These are phyloP conservation scores for Cheilosia pagana DNA, from an alignment of 2,888 invertebrate species.

Conservation along the genomic window DNA sequence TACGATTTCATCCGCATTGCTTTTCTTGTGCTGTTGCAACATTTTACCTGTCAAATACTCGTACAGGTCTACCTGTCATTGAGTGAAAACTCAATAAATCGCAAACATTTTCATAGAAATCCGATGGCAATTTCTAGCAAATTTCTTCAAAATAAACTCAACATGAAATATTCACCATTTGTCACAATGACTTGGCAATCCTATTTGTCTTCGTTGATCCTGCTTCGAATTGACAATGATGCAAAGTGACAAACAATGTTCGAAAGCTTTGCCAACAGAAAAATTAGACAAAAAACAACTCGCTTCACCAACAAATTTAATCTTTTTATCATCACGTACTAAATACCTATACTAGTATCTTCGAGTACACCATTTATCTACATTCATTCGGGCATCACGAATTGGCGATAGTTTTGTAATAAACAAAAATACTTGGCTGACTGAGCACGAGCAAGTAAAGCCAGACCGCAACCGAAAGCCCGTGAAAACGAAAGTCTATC, in stretches of 20 bases:
- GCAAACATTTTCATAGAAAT: neutral
- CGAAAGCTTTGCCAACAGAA: neutral
- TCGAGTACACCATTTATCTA: neutral
- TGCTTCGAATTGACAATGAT: conserved; percentile 44
- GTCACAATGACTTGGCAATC: conserved; percentile 37
- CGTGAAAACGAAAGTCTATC: conserved; percentile 71
- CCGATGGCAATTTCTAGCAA: conserved; percentile 4
- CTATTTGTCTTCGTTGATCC: conserved; percentile 17
- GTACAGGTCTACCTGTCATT: neutral
- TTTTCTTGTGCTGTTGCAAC: neutral
- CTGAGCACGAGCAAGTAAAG: neutral
- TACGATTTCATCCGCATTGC: neutral
- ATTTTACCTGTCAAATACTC: neutral
- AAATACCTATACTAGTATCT: neutral
- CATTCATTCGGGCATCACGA: conserved; percentile 15
- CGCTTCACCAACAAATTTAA: neutral
- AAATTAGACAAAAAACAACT: neutral
- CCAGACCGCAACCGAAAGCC: conserved; percentile 36
- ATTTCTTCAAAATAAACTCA: conserved; percentile 1
- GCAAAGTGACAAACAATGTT: neutral
- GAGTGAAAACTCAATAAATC: conserved; percentile 34
- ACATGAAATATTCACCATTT: conserved; percentile 14
- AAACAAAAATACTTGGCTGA: conserved; percentile 46
- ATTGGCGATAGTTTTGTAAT: conserved; percentile 49
- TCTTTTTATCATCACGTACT: conserved; percentile 23